phyloP scores from a whole-genome alignment of 2,797 vertebrate species.

The Rachycentron canadum region DNA sequence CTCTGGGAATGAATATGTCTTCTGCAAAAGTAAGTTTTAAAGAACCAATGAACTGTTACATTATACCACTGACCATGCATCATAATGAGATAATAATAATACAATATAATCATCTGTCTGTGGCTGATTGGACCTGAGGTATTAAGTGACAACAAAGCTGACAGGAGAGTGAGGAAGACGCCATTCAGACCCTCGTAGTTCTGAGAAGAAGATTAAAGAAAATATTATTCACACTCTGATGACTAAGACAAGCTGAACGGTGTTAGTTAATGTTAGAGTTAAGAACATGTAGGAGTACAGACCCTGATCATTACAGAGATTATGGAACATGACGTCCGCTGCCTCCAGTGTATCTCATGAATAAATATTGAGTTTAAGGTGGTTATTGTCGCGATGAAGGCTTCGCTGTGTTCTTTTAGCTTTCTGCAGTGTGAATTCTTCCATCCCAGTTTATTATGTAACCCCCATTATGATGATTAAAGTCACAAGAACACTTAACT shows the following conservation, averaged over 20 bases:
- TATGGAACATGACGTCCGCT: conserved; percentile 7
- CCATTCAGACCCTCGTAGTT: not conserved
- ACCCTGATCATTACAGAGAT: not conserved
- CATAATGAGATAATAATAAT: not conserved
- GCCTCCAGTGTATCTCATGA: conserved; percentile 33
- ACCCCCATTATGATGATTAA: conserved; percentile 37
- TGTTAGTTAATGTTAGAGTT: not conserved
- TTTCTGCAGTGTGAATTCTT: conserved; percentile 18
- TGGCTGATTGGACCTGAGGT: not conserved
- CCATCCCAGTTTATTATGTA: conserved; percentile 25
- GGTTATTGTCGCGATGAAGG: conserved; percentile 4
- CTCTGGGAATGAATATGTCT: conserved; percentile 93
- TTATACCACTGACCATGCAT: not conserved
- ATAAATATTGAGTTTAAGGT: conserved; percentile 34
- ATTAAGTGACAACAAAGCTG: not conserved
- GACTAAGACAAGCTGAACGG: not conserved
- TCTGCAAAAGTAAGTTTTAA: conserved; percentile 89
- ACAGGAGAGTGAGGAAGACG: not conserved
- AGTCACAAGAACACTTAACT: conserved; percentile 32
- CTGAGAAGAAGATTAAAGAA: not conserved
- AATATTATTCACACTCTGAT: not conserved
- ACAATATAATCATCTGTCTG: not conserved
- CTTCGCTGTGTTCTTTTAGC: conserved; percentile 4
- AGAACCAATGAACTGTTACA: conserved; percentile 49
- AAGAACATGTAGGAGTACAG: not conserved